Base-by-base conservation (phyloP, 37 sponge, comb jelly and placozoan species). In the Halisarca cf. caerulea region DNA sequence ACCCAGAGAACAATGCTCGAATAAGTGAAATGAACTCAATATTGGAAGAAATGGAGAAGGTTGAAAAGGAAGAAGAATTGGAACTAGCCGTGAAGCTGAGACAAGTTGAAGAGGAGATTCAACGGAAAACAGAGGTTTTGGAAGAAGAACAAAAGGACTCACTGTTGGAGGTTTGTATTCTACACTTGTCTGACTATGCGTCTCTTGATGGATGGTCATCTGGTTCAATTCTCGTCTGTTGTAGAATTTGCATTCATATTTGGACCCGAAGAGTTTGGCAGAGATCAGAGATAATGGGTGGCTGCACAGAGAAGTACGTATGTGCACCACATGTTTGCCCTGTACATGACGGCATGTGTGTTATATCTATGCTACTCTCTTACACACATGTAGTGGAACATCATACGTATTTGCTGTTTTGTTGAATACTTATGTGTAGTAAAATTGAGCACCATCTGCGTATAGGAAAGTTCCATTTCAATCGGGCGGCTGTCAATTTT, bases 231-330 rank as follows among this genome's bases (percentile, higher is more conserved):
- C 41, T 23, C 11, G 9, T 40, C 30, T 33, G 73, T 37, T 74
- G 25, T 33, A 86, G 74, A 78, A 59, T 23, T 18, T 88, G 43
- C 5, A 84, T 33, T 28, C 59, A 1, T 7, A 47, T 1, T 14
- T 90, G 60, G 91, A 93, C 53, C 32, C 47, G 23, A 72, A 70
- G n/a, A 60, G 82, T 21, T 30, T n/a, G 59, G 72, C 47, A 8
- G 87, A 93, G 82, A 7, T 87, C 40, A 25, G 35, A 36, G 94
- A 93, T 39, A 93, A 90, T 79, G 60, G 23, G 7, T 89, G 90
- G 88, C 81, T 93, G 14, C 83, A 84, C 0, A 79, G 66, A 64
- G 82, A 93, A 88, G 90, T 93, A 53, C 33, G n/a, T n/a, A n/a
- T n/a, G n/a, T n/a, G n/a, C n/a, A n/a, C n/a, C n/a, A n/a, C n/a